A percentile compares a stretch with the other conserved stretches of the same genome.
Conservation (phyloP, 2,797 vertebrate genomes). For the Ispidina picta region DNA sequence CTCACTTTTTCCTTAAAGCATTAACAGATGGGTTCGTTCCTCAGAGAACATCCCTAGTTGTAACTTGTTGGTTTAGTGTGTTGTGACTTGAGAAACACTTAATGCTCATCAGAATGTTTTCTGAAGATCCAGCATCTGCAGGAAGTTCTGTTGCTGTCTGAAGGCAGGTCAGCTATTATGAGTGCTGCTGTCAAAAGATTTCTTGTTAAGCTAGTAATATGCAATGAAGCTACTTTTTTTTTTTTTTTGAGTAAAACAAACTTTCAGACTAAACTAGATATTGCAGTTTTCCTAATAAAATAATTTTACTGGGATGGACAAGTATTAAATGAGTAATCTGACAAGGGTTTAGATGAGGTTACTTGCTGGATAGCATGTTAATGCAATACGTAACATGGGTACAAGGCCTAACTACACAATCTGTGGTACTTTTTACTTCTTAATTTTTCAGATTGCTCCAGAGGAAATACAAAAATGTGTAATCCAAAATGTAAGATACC, state of each 20-base stretch:
- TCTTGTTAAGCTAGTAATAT: neutral
- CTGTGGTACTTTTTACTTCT: neutral
- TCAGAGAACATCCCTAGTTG: fast-evolving
- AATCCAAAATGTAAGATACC: too few species aligned
- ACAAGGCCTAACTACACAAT: neutral
- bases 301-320: neutral
- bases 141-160: neutral
- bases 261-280: neutral
- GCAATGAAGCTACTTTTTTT: neutral
- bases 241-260: neutral
- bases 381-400: fast-evolving
- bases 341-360: neutral
- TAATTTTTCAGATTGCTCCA: neutral
- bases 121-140: too few species aligned
- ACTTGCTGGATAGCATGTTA: neutral
- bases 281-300: neutral
- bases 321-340: neutral
- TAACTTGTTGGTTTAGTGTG: neutral
- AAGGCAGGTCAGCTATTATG: neutral
- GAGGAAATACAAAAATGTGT: neutral
- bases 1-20: neutral
- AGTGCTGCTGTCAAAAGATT: neutral
- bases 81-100: neutral
- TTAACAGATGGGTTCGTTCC: fast-evolving
- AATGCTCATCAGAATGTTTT: neutral